A percentile compares a stretch with the other conserved stretches of the same genome.
Evolutionary conservation across 2,888 invertebrate species (phyloP).

Genomic region (Hemaris fuciformis): DNA sequence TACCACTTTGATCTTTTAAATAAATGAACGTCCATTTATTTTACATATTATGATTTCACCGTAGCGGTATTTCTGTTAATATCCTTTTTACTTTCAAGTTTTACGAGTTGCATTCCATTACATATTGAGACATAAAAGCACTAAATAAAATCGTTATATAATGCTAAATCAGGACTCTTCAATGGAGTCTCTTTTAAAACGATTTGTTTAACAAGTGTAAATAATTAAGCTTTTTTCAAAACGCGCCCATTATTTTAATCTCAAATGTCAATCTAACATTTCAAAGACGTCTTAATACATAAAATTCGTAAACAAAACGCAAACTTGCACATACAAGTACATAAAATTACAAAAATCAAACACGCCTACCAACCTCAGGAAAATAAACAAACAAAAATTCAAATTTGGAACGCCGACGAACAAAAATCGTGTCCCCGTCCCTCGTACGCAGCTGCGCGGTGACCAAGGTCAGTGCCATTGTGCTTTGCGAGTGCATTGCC

Average conservation of each 20-base stretch:
- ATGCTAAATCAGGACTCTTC: too few relatives aligned
- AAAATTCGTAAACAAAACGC: background rate
- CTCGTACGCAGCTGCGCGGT: slow-evolving; percentile 64
- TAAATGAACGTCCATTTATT: background rate
- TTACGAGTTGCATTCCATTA: background rate
- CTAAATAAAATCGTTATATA: too few relatives aligned
- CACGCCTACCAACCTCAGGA: background rate
- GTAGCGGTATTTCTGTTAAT: background rate
- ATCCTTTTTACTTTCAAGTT: background rate
- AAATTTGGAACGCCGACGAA: slow-evolving; percentile 22
- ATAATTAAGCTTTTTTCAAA: background rate
- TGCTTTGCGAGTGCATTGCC: slow-evolving; percentile 72
- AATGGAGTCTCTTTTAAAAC: too few relatives aligned
- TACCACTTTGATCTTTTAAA: background rate
- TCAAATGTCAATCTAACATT: background rate
- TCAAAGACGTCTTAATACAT: background rate
- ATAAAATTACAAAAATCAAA: slow-evolving; percentile 4
- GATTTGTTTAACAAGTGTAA: too few relatives aligned
- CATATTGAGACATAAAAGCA: background rate
- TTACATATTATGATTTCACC: background rate
- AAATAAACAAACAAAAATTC: slow-evolving; percentile 19
- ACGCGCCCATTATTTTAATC: background rate
- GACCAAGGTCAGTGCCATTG: slow-evolving; percentile 75
- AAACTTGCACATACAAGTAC: background rate
- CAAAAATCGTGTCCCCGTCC: slow-evolving; percentile 30